phyloP scores from a whole-genome alignment of 2,888 invertebrate genomes.

The Subacronicta megacephala region DNA sequence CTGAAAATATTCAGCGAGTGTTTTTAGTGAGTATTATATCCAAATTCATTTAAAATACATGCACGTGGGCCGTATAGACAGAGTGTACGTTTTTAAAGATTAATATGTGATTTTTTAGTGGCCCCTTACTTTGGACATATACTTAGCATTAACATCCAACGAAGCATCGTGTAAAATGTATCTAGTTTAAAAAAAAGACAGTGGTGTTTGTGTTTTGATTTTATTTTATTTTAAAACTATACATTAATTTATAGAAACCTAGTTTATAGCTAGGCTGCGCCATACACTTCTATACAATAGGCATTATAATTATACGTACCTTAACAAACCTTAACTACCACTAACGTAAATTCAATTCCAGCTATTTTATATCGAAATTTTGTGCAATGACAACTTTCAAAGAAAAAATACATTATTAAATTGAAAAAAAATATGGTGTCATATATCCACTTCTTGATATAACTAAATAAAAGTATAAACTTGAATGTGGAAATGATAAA shows the following conservation, averaged over 20 bases:
- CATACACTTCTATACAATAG: constrained; percentile 50
- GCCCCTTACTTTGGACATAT: too few species aligned
- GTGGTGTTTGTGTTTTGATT: constrained; percentile 39
- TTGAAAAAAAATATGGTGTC: constrained; percentile 31
- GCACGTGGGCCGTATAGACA: too few species aligned
- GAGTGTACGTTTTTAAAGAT: too few species aligned
- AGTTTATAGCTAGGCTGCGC: constrained; percentile 45
- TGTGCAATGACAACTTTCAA: constrained; percentile 38
- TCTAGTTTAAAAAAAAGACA: constrained; percentile 32
- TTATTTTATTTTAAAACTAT: constrained; percentile 60
- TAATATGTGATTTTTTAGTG: too few species aligned
- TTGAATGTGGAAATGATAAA: not conserved
- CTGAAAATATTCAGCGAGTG: too few species aligned
- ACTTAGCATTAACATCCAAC: too few species aligned
- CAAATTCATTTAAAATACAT: too few species aligned
- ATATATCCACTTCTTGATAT: constrained; percentile 14
- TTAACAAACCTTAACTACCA: constrained; percentile 49
- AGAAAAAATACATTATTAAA: constrained; percentile 28
- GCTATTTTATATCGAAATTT: constrained; percentile 27
- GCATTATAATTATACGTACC: constrained; percentile 47
- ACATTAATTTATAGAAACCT: constrained; percentile 51
- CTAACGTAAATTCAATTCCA: constrained; percentile 26
- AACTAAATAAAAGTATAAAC: not conserved
- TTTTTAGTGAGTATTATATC: too few species aligned
- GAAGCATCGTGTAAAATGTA: too few species aligned